Evolutionary conservation across 2,113 vertebrate genomes (phyloP), one percentile per base, ranked within the genome.

Genomic region (Psittacula cyanocephala): DNA sequence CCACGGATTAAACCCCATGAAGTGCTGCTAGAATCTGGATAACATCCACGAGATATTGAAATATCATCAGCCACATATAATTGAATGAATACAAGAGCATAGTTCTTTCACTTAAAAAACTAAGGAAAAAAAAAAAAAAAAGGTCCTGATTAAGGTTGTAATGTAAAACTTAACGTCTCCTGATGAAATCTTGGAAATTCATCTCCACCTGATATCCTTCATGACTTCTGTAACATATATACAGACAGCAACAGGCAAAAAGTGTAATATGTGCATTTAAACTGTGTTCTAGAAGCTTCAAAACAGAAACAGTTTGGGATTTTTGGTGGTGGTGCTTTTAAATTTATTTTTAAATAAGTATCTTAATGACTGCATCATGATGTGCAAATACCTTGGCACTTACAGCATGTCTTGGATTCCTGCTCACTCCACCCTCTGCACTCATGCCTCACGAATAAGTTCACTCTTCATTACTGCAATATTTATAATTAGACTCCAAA

Each of bases 311-410:
- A 33, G 8, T 1, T 67, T 25, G 8, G 12, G 33, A 17, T 5
- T 2, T 2, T 31, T 10, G 31, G 17, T n/a, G 10, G 17, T 4
- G 25, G 19, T 29, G 7, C 7, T 39, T 25, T 15, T 5, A 3
- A 10, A 17, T 11, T 33, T n/a, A 14, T 65, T 77, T 78, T 20
- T 13, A 49, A 39, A 27, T 29, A 22, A 23, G 1, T 33, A 22
- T 37, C 29, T 55, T 46, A 65, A 70, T 55, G 17, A 5, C 20
- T 81, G 8, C 28, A 33, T 64, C 47, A 17, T 3, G 17, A 5
- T 29, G 17, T 53, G 20, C 5, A 43, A 69, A 78, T 33, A 39
- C 6, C 8, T 60, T 46, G 49, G 5, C 15, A 53, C 22, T 17
- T 53, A 46, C 18, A 43, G 17, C 46, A 44, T 10, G 6, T 49